Evolutionary conservation across 2,113 vertebrate species (phyloP).

Genomic region (Rhadina sibilatrix): DNA sequence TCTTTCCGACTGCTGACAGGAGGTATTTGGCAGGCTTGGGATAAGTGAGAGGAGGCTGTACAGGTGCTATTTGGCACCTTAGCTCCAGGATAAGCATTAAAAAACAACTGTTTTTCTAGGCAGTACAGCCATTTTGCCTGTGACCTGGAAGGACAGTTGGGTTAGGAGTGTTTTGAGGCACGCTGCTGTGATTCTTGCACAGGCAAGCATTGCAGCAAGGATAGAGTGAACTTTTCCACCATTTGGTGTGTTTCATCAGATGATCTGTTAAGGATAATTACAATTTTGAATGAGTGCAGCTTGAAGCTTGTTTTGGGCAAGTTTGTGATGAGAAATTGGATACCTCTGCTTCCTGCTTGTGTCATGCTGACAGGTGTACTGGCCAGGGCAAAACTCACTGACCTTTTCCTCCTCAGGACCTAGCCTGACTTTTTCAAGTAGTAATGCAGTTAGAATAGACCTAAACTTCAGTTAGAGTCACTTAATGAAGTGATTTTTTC

Average conservation of each 20-base stretch:
- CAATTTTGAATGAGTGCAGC: constrained; percentile 9
- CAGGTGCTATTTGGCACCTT: not conserved
- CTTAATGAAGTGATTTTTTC: not conserved
- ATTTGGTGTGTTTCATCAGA: constrained; percentile 38
- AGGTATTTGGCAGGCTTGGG: not conserved
- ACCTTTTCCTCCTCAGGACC: not conserved
- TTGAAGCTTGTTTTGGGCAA: constrained; percentile 33
- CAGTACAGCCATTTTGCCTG: not conserved
- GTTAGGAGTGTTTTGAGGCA: not conserved
- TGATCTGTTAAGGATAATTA: constrained; percentile 46
- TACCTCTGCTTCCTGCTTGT: constrained; percentile 24
- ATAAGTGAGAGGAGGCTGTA: not conserved
- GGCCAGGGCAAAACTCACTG: not conserved
- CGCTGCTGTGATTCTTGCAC: constrained; percentile 2
- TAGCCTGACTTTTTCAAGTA: not conserved
- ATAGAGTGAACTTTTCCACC: not conserved
- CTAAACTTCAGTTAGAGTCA: not conserved
- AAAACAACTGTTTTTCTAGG: not conserved
- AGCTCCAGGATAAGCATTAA: not conserved
- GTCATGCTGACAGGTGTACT: constrained; percentile 42
- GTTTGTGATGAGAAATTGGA: constrained; percentile 30
- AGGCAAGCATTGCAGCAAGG: constrained; percentile 15
- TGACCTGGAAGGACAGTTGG: not conserved
- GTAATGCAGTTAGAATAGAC: not conserved
- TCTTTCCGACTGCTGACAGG: not conserved